Evolutionary conservation across 2,888 invertebrate genomes (phyloP).

Genomic region (Rhamnusium bicolor): DNA sequence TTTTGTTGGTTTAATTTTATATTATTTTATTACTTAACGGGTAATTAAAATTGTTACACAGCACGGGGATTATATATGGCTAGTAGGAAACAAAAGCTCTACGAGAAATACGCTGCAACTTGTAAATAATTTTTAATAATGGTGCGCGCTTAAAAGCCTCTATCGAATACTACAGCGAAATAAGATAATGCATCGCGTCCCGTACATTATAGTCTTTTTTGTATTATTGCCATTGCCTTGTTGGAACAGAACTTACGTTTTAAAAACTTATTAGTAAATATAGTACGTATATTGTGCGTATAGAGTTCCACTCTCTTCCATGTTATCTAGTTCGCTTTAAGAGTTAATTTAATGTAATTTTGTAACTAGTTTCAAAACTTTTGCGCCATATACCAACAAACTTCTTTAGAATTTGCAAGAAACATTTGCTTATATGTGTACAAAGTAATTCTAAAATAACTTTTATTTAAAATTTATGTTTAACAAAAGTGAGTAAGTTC

Average conservation of each 20-base stretch:
- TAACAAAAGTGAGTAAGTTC: too few species aligned
- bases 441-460: too few species aligned
- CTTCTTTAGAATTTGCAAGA: too few species aligned
- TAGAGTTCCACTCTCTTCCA: too few species aligned
- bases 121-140: conserved; percentile 20
- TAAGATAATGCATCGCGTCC: neutral
- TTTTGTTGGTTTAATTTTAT: neutral
- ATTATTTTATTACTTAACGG: conserved; percentile 13
- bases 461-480: too few species aligned
- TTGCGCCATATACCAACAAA: too few species aligned
- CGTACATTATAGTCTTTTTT: neutral
- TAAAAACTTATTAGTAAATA: neutral
- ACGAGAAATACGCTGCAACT: neutral
- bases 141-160: neutral
- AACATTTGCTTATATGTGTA: too few species aligned
- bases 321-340: too few species aligned
- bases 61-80: conserved; percentile 35
- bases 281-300: neutral
- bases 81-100: conserved; percentile 34
- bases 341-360: too few species aligned
- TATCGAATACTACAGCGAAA: neutral
- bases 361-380: too few species aligned
- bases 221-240: neutral
- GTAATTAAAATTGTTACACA: conserved; percentile 45
- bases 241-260: neutral